Conservation (phyloP, 2,797 vertebrate genomes). For the Gymnodraco acuticeps region DNA sequence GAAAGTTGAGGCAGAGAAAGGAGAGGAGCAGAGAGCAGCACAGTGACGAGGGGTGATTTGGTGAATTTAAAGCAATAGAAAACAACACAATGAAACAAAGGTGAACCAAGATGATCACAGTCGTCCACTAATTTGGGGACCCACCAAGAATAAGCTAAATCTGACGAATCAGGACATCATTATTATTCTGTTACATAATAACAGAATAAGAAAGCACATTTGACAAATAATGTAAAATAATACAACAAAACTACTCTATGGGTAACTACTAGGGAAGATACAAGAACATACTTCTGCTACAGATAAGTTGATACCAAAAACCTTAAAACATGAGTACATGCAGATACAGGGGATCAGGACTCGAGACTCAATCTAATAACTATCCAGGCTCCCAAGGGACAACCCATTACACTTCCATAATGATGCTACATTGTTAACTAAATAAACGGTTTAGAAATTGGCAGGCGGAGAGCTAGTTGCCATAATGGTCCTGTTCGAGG, state of each 20-base stretch:
- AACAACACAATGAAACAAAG: conserved; percentile 2
- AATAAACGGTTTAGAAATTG: too few relatives aligned
- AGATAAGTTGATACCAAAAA: too few relatives aligned
- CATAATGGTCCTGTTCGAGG: too few relatives aligned
- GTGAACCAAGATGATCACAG: not conserved
- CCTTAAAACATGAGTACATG: too few relatives aligned
- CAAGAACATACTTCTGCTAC: too few relatives aligned
- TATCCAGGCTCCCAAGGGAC: too few relatives aligned
- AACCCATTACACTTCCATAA: too few relatives aligned
- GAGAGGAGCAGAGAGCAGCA: conserved; percentile 35
- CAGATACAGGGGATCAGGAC: too few relatives aligned
- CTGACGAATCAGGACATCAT: not conserved
- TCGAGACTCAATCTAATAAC: too few relatives aligned
- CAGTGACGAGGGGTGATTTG: conserved; percentile 26
- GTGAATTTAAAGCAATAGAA: conserved; percentile 32
- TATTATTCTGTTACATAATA: not conserved
- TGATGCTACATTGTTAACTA: too few relatives aligned
- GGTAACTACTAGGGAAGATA: not conserved
- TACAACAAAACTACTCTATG: not conserved
- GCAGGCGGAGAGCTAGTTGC: too few relatives aligned
- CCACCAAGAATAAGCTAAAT: not conserved
- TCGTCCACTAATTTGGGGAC: not conserved
- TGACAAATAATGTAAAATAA: not conserved
- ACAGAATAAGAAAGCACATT: not conserved
- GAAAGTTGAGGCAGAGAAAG: conserved; percentile 61